A percentile compares a stretch with the other conserved stretches of the same genome.
These are phyloP conservation scores for Acronicta alni DNA, from an alignment of 2,888 invertebrate species.

Conservation along the genomic window DNA sequence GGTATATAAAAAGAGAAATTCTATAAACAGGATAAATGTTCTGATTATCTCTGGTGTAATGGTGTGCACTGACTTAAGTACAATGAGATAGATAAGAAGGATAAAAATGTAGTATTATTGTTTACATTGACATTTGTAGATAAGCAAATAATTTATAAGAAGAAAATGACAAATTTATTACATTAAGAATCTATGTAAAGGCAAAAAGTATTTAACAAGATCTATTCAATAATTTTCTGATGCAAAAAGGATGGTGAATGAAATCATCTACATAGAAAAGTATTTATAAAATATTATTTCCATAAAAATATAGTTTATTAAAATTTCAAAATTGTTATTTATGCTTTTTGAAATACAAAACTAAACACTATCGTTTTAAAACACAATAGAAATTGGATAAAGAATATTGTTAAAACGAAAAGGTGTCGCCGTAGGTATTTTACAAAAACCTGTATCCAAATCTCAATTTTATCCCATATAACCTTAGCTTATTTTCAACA, in stretches of 20 bases:
- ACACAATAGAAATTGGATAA: no score
- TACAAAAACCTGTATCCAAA: not conserved
- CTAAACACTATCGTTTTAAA: no score
- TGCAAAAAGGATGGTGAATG: not conserved
- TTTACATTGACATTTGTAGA: not conserved
- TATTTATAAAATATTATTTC: no score
- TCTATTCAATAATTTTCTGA: no score
- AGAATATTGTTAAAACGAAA: not conserved
- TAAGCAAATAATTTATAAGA: no score
- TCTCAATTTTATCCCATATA: not conserved
- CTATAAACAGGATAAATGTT: slow-evolving; percentile 18
- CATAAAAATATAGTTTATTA: no score
- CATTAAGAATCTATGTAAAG: no score
- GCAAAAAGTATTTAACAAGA: no score
- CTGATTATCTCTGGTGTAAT: slow-evolving; percentile 18
- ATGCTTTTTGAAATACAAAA: no score
- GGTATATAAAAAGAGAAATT: slow-evolving; percentile 7
- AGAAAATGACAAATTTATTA: no score
- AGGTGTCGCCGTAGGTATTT: not conserved
- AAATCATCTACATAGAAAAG: slow-evolving; percentile 27
- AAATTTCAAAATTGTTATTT: no score
- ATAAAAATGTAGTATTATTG: slow-evolving; percentile 12
- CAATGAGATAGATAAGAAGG: slow-evolving; percentile 8
- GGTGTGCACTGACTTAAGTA: slow-evolving; percentile 22
- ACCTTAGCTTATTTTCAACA: not conserved